phyloP scores from a whole-genome alignment of 2,888 invertebrate species.

The Ophonus ardosiacus region DNA sequence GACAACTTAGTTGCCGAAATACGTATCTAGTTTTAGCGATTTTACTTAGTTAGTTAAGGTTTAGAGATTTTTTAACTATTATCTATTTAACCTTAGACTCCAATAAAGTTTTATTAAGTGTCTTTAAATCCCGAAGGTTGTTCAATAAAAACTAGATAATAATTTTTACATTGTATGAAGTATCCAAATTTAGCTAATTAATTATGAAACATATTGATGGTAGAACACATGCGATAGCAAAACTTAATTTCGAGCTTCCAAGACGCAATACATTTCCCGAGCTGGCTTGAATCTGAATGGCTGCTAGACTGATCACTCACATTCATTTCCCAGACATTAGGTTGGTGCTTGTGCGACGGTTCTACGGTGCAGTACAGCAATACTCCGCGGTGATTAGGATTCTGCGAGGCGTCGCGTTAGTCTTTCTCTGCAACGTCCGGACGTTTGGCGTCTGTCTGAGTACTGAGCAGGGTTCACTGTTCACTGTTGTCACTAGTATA shows the following conservation, averaged over 20 bases:
- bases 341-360: constrained; percentile 41
- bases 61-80: too few species aligned
- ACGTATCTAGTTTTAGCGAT: too few species aligned
- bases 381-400: constrained; percentile 40
- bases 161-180: background rate
- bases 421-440: constrained; percentile 16
- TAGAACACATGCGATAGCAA: background rate
- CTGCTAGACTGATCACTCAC: constrained; percentile 70
- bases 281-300: constrained; percentile 38
- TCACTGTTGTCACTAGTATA: constrained; percentile 70
- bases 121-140: background rate
- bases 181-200: background rate
- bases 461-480: background rate
- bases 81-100: too few species aligned
- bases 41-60: too few species aligned
- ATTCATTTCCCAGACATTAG: constrained; percentile 70
- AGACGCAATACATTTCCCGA: constrained; percentile 43
- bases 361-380: constrained; percentile 20
- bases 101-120: too few species aligned
- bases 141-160: background rate
- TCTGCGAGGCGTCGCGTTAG: constrained; percentile 42
- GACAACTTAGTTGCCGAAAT: too few species aligned
- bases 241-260: background rate
- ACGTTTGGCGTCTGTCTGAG: background rate
- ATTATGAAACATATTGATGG: background rate